Conservation (phyloP, 2,888 invertebrate genomes). For the Exephanes ischioxanthus region DNA sequence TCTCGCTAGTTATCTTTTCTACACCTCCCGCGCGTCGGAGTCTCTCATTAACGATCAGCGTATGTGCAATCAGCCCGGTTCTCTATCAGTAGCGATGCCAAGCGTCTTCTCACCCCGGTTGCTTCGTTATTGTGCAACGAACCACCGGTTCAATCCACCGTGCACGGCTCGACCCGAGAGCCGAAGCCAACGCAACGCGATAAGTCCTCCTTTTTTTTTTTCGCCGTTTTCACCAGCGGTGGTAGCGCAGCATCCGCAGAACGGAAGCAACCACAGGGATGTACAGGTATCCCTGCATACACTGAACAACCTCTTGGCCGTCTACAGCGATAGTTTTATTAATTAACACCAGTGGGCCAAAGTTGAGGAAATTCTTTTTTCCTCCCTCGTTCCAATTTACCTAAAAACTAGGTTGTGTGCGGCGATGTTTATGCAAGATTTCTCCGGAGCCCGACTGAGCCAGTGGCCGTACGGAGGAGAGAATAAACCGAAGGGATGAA, state of each 20-base stretch:
- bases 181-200: slow-evolving; percentile 13
- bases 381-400: slow-evolving; percentile 51
- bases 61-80: slow-evolving; percentile 38
- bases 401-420: slow-evolving; percentile 61
- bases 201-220: not conserved
- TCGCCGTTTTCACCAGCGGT: not conserved
- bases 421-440: slow-evolving; percentile 56
- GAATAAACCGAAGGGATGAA: slow-evolving; percentile 21
- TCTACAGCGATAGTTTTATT: slow-evolving; percentile 35
- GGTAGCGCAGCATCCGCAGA: slow-evolving; percentile 2
- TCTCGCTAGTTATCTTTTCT: slow-evolving; percentile 32
- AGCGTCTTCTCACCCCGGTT: slow-evolving; percentile 25
- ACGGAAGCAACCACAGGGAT: not conserved
- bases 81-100: not conserved
- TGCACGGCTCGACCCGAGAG: slow-evolving; percentile 13
- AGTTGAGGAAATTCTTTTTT: slow-evolving; percentile 11
- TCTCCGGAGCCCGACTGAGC: slow-evolving; percentile 23
- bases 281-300: not conserved
- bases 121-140: slow-evolving; percentile 58
- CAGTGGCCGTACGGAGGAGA: slow-evolving; percentile 3
- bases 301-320: not conserved
- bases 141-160: slow-evolving; percentile 25
- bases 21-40: not conserved
- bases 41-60: slow-evolving; percentile 41
- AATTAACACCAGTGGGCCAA: slow-evolving; percentile 53